phyloP scores from a whole-genome alignment of 2,797 vertebrate species.

The Toxotes lorentzi region DNA sequence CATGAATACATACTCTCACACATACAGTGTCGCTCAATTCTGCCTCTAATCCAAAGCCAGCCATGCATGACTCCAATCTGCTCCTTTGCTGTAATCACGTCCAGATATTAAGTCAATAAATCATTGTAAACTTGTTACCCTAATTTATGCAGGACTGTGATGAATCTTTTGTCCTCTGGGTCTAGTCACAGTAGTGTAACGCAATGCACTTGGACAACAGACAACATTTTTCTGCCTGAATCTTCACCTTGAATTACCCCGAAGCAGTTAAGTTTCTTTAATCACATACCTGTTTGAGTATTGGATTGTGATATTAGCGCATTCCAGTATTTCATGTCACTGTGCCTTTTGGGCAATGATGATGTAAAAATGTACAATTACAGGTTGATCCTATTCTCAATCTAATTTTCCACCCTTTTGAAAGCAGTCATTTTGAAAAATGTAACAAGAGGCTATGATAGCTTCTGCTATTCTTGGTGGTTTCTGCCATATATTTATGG shows the following conservation, averaged over 20 bases:
- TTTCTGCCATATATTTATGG: conserved; percentile 34
- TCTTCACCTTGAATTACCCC: conserved; percentile 63
- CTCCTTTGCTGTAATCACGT: conserved; percentile 80
- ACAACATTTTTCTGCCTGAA: conserved; percentile 54
- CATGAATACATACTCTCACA: conserved; percentile 28
- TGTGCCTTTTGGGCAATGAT: conserved; percentile 32
- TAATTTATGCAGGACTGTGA: conserved; percentile 78
- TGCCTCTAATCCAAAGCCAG: conserved; percentile 77
- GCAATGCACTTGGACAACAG: conserved; percentile 58
- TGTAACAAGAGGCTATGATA: conserved; percentile 19
- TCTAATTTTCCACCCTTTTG: conserved; percentile 25
- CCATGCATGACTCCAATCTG: conserved; percentile 80
- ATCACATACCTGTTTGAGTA: conserved; percentile 41
- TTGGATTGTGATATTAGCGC: conserved; percentile 42
- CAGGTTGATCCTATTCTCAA: conserved; percentile 39
- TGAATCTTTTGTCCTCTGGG: conserved; percentile 80
- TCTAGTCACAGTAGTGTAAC: conserved; percentile 47
- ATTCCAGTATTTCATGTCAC: conserved; percentile 25
- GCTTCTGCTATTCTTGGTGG: conserved; percentile 18
- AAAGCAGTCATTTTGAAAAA: conserved; percentile 41
- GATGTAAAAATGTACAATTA: conserved; percentile 37
- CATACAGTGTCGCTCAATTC: conserved; percentile 65
- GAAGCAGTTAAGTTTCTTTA: conserved; percentile 50
- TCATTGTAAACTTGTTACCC: conserved; percentile 80
- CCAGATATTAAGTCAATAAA: conserved; percentile 84